Conservation (phyloP, 2,797 vertebrate genomes). For the Muraenolepis orangiensis region DNA sequence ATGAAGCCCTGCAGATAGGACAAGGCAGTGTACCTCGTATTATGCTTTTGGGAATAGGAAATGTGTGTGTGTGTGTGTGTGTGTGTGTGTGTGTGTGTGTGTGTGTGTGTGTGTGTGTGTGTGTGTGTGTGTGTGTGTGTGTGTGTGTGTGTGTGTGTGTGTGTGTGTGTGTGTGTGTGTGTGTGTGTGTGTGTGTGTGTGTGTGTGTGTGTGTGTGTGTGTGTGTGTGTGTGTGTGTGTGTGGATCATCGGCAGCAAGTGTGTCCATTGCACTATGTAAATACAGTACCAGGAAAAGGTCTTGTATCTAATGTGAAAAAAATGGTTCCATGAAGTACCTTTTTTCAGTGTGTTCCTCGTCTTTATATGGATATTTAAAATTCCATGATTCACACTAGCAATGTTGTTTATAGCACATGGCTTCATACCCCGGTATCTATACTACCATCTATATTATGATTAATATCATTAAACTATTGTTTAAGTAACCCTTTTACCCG, state of each 20-base stretch:
- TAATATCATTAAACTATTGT: constrained; percentile 81
- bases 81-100: constrained; percentile 51
- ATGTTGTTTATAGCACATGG: constrained; percentile 64
- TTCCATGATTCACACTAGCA: constrained; percentile 60
- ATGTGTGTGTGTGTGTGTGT: constrained; percentile 64
- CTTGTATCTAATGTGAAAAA: constrained; percentile 83
- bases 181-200: constrained; percentile 63
- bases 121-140: constrained; percentile 60
- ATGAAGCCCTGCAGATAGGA: constrained; percentile 41
- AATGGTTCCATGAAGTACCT: constrained; percentile 71
- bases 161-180: constrained; percentile 46
- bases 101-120: constrained; percentile 53
- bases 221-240: constrained; percentile 53
- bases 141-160: constrained; percentile 51
- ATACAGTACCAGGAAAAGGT: constrained; percentile 82
- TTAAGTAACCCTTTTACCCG: constrained; percentile 59
- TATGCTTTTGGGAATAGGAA: constrained; percentile 42
- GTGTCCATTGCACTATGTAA: constrained; percentile 97
- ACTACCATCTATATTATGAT: constrained; percentile 69
- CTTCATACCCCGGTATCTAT: constrained; percentile 67
- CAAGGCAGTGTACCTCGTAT: constrained; percentile 31
- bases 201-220: constrained; percentile 57
- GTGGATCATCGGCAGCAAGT: constrained; percentile 72
- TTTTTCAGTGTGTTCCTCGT: constrained; percentile 68
- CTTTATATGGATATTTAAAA: constrained; percentile 74